These are phyloP conservation scores for Urocynchramus pylzowi DNA, from an alignment of 2,113 vertebrate genomes.

Conservation along the genomic window DNA sequence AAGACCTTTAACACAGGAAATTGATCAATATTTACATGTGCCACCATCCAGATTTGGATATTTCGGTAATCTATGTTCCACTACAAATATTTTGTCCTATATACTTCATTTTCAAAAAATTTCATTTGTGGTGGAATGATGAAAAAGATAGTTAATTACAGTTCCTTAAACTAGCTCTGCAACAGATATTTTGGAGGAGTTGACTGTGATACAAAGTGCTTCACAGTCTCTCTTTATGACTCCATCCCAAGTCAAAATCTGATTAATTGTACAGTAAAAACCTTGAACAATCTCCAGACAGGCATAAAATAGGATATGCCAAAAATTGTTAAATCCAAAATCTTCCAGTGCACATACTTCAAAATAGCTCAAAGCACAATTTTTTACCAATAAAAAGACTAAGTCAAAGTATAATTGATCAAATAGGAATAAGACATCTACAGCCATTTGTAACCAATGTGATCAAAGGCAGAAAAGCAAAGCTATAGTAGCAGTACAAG, in stretches of 20 bases:
- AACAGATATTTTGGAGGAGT: not conserved
- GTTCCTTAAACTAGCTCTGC: not conserved
- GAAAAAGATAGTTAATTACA: not conserved
- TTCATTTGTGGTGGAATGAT: fast-evolving
- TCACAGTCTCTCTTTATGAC: not conserved
- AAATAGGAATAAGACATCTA: not conserved
- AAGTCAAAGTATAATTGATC: not conserved
- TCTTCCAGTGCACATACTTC: not conserved
- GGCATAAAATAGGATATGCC: not conserved
- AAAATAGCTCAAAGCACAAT: not conserved
- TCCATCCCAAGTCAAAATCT: not conserved
- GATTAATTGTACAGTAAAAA: conserved; percentile 3
- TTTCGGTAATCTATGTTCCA: not conserved
- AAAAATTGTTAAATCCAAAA: not conserved
- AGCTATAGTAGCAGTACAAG: not conserved
- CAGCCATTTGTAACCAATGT: not conserved
- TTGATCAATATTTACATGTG: not conserved
- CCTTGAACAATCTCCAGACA: not conserved
- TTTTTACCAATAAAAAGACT: not conserved
- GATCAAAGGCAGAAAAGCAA: not conserved
- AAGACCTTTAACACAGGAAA: not conserved
- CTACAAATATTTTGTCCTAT: not conserved
- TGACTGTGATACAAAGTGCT: not conserved
- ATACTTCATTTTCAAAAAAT: not conserved
- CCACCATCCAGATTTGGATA: not conserved